These are phyloP conservation scores for Hydraecia micacea DNA, from an alignment of 2,888 invertebrate genomes.

Conservation along the genomic window DNA sequence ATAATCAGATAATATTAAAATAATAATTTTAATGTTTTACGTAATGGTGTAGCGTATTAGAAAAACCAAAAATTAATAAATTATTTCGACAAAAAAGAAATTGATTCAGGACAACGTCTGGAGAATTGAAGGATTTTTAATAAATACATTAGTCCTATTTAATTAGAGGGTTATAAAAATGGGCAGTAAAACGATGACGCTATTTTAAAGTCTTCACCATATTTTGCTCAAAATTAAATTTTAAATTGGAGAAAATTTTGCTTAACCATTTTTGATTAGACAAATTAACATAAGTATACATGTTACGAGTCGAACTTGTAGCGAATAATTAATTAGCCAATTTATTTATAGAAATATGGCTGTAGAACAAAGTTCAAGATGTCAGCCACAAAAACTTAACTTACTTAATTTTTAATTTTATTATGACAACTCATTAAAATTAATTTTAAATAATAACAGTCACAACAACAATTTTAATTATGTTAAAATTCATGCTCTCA, in stretches of 20 bases:
- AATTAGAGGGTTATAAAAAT: background rate
- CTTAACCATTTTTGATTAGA: background rate
- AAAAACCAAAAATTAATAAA: conserved; percentile 32
- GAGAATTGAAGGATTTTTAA: background rate
- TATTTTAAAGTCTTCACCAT: no score
- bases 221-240: conserved; percentile 32
- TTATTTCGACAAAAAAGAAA: background rate
- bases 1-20: background rate
- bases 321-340: conserved; percentile 49
- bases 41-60: conserved; percentile 12
- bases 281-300: conserved; percentile 11
- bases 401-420: conserved; percentile 5
- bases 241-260: background rate
- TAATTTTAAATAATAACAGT: no score
- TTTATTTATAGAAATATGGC: conserved; percentile 47
- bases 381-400: conserved; percentile 15
- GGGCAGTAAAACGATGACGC: background rate
- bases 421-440: no score
- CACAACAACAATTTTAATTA: conserved; percentile 5
- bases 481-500: conserved; percentile 44
- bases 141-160: background rate
- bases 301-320: conserved; percentile 36
- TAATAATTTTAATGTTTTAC: background rate
- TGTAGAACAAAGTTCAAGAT: conserved; percentile 60
- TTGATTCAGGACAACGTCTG: background rate